Evolutionary conservation across 2,888 invertebrate genomes (phyloP).

Genomic region (Oligia strigilis): DNA sequence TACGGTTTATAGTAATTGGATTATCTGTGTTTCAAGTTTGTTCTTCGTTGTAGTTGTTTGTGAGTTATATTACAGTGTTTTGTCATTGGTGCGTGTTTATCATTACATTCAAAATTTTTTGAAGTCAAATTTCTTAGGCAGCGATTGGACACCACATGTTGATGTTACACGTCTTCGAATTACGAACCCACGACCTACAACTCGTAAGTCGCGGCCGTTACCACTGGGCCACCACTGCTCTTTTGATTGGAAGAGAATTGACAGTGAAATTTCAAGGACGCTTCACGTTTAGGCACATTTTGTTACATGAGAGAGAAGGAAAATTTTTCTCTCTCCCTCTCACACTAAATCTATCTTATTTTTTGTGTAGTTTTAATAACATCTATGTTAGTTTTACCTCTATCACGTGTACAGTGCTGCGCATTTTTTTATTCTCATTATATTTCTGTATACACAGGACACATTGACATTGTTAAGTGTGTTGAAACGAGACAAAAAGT

Average conservation of each 20-base stretch:
- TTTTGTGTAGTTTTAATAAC: no score
- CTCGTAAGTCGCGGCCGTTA: no score
- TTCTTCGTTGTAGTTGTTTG: neutral
- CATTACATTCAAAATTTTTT: neutral
- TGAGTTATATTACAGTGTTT: neutral
- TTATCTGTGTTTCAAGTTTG: constrained; percentile 9
- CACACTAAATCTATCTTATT: neutral
- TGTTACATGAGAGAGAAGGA: neutral
- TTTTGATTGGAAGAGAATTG: neutral
- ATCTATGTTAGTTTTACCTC: no score
- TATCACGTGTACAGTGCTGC: neutral
- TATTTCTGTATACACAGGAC: neutral
- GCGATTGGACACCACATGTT: neutral
- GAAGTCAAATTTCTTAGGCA: neutral
- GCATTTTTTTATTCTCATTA: neutral
- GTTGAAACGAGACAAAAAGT: neutral
- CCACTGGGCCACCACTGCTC: no score
- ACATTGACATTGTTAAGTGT: neutral
- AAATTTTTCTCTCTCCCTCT: neutral
- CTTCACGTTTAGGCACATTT: neutral
- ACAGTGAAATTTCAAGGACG: neutral
- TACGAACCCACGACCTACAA: no score
- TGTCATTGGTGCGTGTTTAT: neutral
- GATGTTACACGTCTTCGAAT: no score
- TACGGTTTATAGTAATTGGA: constrained; percentile 24